phyloP scores from a whole-genome alignment of 1,140 invertebrate genomes.

The Drosophila paulistorum region DNA sequence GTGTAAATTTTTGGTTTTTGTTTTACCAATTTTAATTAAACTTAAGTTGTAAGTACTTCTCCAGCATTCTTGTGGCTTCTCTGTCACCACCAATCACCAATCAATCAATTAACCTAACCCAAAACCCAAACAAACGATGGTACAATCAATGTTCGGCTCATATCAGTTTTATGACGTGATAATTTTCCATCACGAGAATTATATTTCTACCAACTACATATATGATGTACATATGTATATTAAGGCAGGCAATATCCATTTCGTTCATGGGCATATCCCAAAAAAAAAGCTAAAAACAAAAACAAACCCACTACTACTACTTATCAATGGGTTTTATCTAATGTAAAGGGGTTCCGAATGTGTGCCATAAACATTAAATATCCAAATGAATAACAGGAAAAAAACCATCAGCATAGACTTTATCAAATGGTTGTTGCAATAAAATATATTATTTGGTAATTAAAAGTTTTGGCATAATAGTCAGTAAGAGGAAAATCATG shows the following conservation, averaged over 20 bases:
- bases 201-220: not conserved
- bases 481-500: no score
- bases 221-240: not conserved
- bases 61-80: not conserved
- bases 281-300: not conserved
- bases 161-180: slow-evolving; percentile 41
- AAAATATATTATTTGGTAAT: no score
- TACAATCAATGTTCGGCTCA: slow-evolving; percentile 20
- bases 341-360: no score
- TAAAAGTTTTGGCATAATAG: no score
- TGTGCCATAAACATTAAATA: no score
- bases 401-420: no score
- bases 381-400: no score
- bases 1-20: slow-evolving; percentile 21
- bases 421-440: no score
- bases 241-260: not conserved
- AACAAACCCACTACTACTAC: no score
- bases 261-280: not conserved
- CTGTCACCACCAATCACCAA: not conserved
- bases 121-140: slow-evolving; percentile 1
- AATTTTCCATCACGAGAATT: slow-evolving; percentile 10
- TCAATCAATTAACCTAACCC: slow-evolving; percentile 30
- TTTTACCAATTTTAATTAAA: slow-evolving; percentile 63
- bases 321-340: no score
- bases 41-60: slow-evolving; percentile 3